These are phyloP conservation scores for Chlorodrepanis virens DNA, from an alignment of 2,113 vertebrate genomes.

Conservation along the genomic window DNA sequence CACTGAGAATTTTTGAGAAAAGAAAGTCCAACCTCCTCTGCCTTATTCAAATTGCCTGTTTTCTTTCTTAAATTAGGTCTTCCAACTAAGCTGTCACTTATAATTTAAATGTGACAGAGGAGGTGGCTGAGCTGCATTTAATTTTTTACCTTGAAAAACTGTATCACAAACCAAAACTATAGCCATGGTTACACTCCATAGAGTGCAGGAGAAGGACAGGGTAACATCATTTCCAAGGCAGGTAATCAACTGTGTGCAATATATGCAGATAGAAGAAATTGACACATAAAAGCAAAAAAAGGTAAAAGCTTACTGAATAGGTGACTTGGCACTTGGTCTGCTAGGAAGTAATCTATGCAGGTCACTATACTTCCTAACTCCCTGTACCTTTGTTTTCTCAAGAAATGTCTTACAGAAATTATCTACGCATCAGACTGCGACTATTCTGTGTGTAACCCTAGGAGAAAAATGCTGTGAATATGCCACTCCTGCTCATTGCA, in stretches of 20 bases:
- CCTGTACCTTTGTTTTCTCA: neutral
- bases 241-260: neutral
- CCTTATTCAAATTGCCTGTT: neutral
- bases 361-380: neutral
- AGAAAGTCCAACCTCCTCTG: neutral
- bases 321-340: neutral
- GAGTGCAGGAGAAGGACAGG: neutral
- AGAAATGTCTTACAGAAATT: neutral
- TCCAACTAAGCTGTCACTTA: neutral
- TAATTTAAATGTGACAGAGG: neutral
- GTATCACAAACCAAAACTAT: neutral
- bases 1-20: neutral
- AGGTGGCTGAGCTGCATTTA: neutral
- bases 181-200: neutral
- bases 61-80: neutral
- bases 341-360: neutral
- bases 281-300: neutral
- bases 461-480: neutral
- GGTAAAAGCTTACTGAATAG: neutral
- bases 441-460: neutral
- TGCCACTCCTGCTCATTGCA: neutral
- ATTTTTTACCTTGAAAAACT: neutral
- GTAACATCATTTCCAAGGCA: neutral
- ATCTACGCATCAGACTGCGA: neutral
- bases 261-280: neutral